A percentile compares a stretch with the other conserved stretches of the same genome.
These are phyloP conservation scores for Pluvianellus socialis DNA, from an alignment of 2,113 vertebrate species.

Conservation along the genomic window DNA sequence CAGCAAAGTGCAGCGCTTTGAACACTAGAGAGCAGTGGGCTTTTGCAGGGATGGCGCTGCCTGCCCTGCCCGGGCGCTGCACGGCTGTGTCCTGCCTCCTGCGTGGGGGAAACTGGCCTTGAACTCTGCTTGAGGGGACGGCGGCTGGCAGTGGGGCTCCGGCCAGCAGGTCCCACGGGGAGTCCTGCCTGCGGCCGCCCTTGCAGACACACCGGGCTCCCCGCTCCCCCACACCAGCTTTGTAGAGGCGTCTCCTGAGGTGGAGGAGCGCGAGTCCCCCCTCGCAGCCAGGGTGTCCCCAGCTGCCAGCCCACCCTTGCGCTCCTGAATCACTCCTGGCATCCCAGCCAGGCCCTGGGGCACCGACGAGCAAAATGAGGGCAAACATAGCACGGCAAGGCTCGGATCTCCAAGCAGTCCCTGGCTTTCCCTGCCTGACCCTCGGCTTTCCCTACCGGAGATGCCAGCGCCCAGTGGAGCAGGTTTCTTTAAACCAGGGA, in stretches of 20 bases:
- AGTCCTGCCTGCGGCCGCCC: not conserved
- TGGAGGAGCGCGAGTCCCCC: too few relatives aligned
- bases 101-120: too few relatives aligned
- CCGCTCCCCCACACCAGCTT: not conserved
- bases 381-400: not conserved
- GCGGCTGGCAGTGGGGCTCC: not conserved
- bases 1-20: not conserved
- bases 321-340: not conserved
- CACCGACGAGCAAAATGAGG: not conserved
- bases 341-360: rapidly evolving
- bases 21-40: not conserved
- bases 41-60: not conserved
- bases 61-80: not conserved
- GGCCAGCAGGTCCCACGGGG: rapidly evolving
- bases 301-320: not conserved
- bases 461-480: rapidly evolving
- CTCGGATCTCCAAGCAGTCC: rapidly evolving
- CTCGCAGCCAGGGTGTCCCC: not conserved
- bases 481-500: not conserved
- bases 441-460: not conserved
- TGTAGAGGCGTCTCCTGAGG: not conserved
- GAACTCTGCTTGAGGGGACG: too few relatives aligned
- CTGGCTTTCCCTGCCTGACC: not conserved
- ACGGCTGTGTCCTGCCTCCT: not conserved
- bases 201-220: too few relatives aligned